Percentiles rank a stretch among this genome's conserved stretches.
phyloP scores from a whole-genome alignment of 2,888 invertebrate species.

The Ophion ventricosus region DNA sequence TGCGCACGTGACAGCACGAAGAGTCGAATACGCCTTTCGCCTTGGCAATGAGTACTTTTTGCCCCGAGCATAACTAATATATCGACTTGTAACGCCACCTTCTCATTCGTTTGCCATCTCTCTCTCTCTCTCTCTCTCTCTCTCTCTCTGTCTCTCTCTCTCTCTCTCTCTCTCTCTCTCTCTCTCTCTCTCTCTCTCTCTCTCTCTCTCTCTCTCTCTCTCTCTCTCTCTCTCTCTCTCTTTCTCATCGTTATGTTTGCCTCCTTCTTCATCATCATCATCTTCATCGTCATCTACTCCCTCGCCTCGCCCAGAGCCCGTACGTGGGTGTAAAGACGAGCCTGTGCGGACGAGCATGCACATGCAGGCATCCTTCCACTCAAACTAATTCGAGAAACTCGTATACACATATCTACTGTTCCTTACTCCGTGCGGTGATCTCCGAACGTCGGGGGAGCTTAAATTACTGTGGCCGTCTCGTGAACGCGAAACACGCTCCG shows the following conservation, averaged over 20 bases:
- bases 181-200: constrained; percentile 14
- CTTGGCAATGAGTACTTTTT: constrained; percentile 70
- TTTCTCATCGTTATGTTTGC: constrained; percentile 24
- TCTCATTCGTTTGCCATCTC: constrained; percentile 24
- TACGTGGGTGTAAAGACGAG: constrained; percentile 61
- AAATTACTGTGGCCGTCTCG: constrained; percentile 59
- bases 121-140: not conserved
- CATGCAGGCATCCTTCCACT: constrained; percentile 46
- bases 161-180: not conserved
- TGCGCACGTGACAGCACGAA: constrained; percentile 60
- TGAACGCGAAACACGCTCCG: constrained; percentile 41
- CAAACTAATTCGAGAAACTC: constrained; percentile 62
- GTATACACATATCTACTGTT: constrained; percentile 32
- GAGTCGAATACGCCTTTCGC: constrained; percentile 75
- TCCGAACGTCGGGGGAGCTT: constrained; percentile 45
- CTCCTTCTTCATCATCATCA: constrained; percentile 35
- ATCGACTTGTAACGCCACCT: constrained; percentile 69
- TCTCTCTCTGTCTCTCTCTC: not conserved
- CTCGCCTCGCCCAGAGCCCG: constrained; percentile 43
- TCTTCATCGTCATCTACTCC: constrained; percentile 51
- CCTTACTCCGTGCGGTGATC: constrained; percentile 33
- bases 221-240: constrained; percentile 8
- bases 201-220: constrained; percentile 7
- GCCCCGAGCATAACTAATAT: constrained; percentile 77
- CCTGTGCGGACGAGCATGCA: constrained; percentile 30